Evolutionary conservation across 1,140 invertebrate species (phyloP).

Genomic region (Drosophila saltans): DNA sequence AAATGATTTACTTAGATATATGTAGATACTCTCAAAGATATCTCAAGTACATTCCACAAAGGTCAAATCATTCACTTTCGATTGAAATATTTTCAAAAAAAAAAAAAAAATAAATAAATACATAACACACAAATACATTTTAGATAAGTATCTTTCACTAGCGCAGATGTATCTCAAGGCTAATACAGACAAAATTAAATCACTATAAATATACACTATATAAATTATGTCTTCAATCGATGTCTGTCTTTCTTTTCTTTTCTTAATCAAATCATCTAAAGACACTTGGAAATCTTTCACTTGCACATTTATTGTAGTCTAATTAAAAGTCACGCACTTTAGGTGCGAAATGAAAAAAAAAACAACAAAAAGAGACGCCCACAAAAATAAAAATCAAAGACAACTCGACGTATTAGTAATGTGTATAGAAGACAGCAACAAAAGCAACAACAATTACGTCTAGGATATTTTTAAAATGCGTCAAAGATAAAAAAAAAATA

Average conservation of each 20-base stretch:
- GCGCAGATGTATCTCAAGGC: background rate
- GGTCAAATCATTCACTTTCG: background rate
- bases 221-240: background rate
- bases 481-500: conserved; percentile 45
- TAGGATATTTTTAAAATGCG: conserved; percentile 77
- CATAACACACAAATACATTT: background rate
- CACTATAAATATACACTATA: background rate
- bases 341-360: conserved; percentile 54
- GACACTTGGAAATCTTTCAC: background rate
- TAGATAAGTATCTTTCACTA: background rate
- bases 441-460: conserved; percentile 64
- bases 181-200: background rate
- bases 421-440: conserved; percentile 48
- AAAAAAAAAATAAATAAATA: too few species aligned
- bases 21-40: background rate
- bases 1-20: too few species aligned
- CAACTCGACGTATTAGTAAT: conserved; percentile 77
- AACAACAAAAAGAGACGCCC: conserved; percentile 9
- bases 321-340: conserved; percentile 81
- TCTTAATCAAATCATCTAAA: background rate
- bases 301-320: conserved; percentile 73
- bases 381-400: conserved; percentile 61
- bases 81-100: background rate
- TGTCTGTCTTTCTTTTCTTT: background rate
- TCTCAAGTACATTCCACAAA: conserved; percentile 2